phyloP scores from a whole-genome alignment of 2,888 invertebrate species.

The Drosophila barbarae region DNA sequence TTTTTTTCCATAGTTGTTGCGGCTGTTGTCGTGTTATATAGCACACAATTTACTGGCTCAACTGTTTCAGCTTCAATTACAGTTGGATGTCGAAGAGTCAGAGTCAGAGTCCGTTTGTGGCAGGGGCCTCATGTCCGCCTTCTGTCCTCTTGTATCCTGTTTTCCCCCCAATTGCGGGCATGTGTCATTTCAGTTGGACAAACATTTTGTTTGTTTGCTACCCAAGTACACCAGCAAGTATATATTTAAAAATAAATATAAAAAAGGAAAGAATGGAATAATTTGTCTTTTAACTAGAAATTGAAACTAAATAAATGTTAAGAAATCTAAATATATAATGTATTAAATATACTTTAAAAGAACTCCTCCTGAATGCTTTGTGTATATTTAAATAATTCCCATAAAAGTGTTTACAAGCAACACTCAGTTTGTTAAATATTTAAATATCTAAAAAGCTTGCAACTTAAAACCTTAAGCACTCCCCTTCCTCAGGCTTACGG shows the following conservation, averaged over 20 bases:
- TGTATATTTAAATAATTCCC: no score
- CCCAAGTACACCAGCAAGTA: conserved; percentile 3
- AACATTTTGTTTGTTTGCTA: conserved; percentile 38
- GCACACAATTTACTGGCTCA: conserved; percentile 63
- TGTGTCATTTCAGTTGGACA: conserved; percentile 42
- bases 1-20: conserved; percentile 20
- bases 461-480: not conserved
- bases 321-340: no score
- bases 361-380: no score
- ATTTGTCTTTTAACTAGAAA: no score
- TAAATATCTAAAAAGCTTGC: not conserved
- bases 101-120: conserved; percentile 2
- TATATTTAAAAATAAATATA: not conserved
- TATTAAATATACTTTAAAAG: no score
- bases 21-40: conserved; percentile 42
- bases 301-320: no score
- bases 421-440: not conserved
- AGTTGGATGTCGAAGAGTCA: conserved; percentile 33
- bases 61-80: conserved; percentile 66
- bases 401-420: not conserved
- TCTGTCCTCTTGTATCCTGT: conserved; percentile 1
- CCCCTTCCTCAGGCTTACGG: no score
- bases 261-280: not conserved
- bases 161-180: conserved; percentile 13
- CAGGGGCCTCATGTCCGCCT: conserved; percentile 21